Evolutionary conservation across 2,113 vertebrate species (phyloP).

Genomic region (Mormyrus lacerda): DNA sequence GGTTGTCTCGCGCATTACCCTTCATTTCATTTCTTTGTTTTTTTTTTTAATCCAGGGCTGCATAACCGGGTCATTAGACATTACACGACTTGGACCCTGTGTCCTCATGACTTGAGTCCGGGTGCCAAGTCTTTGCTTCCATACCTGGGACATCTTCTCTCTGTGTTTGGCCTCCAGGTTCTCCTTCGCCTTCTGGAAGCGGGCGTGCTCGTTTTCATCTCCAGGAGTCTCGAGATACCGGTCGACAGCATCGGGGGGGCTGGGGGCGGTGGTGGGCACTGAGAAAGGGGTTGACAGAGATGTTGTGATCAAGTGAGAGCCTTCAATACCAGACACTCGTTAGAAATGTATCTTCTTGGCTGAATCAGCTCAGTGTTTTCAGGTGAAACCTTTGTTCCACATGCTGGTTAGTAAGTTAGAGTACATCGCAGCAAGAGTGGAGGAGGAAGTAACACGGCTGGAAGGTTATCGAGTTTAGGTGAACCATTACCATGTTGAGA

Average conservation of each 20-base stretch:
- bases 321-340: background rate
- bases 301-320: background rate
- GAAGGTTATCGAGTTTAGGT: background rate
- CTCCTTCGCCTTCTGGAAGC: constrained; percentile 96
- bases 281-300: constrained; percentile 7
- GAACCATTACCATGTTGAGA: background rate
- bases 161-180: constrained; percentile 92
- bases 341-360: background rate
- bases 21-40: background rate
- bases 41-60: background rate
- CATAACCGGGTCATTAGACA: background rate
- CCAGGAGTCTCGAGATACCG: constrained; percentile 91
- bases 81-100: background rate
- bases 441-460: background rate
- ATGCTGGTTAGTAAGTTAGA: background rate
- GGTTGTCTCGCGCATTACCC: background rate
- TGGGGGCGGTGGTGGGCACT: constrained; percentile 90
- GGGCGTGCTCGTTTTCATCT: constrained; percentile 90
- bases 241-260: constrained; percentile 87
- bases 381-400: background rate
- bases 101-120: background rate
- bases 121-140: background rate
- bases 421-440: background rate
- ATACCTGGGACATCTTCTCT: constrained; percentile 93
- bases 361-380: background rate